Conservation (phyloP, 2,113 vertebrate species). For the Pholis gunnellus region DNA sequence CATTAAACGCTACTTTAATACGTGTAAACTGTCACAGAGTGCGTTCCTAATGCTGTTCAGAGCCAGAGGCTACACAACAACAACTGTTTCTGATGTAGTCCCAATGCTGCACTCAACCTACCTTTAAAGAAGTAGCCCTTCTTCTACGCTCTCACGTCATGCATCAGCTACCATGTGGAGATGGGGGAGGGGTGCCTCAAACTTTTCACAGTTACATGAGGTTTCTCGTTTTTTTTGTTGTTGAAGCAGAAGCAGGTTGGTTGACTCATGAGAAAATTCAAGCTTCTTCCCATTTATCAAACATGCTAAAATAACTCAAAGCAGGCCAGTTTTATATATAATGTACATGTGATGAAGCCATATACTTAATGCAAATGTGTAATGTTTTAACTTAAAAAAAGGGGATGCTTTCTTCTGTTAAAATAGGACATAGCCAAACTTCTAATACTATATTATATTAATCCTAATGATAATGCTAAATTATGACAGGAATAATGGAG, state of each 20-base stretch:
- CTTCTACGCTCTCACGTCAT: constrained; percentile 37
- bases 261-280: constrained; percentile 47
- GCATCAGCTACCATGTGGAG: constrained; percentile 73
- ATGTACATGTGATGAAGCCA: neutral
- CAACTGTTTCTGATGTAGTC: neutral
- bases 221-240: constrained; percentile 24
- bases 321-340: neutral
- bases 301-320: neutral
- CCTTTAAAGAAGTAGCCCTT: constrained; percentile 18
- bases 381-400: constrained; percentile 3
- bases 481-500: too few relatives aligned
- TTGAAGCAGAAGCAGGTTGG: constrained; percentile 65
- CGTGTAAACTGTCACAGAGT: neutral
- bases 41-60: neutral
- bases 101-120: neutral
- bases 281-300: constrained; percentile 34
- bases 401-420: neutral
- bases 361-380: neutral
- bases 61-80: neutral
- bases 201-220: constrained; percentile 77
- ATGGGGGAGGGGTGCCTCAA: constrained; percentile 78
- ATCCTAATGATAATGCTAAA: neutral
- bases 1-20: neutral
- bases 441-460: neutral
- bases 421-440: neutral